Evolutionary conservation across 1,140 invertebrate species (phyloP).

Genomic region (Bombus sibiricus): DNA sequence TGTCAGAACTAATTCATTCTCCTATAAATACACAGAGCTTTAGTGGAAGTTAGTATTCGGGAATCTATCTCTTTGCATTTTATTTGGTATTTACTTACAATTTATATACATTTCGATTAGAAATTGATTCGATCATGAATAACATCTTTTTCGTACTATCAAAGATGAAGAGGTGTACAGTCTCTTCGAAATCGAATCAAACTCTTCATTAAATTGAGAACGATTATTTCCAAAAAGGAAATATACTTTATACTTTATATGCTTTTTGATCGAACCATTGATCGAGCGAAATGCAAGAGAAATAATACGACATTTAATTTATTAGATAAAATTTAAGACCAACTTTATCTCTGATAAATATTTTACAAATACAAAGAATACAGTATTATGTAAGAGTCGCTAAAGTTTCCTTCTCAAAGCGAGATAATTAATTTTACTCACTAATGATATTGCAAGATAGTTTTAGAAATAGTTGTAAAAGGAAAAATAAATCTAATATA

Average conservation of each 20-base stretch:
- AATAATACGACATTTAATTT: background rate
- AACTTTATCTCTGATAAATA: too few species aligned
- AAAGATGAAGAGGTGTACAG: background rate
- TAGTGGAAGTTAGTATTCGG: background rate
- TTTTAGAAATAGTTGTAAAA: background rate
- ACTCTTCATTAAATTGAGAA: background rate
- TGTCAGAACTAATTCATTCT: background rate
- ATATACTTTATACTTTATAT: background rate
- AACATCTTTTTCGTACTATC: background rate
- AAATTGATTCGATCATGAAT: background rate
- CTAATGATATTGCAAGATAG: too few species aligned
- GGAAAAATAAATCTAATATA: background rate
- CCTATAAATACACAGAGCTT: background rate
- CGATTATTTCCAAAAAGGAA: background rate
- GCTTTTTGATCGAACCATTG: background rate
- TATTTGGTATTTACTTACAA: background rate
- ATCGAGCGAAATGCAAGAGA: background rate
- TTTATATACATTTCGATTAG: background rate
- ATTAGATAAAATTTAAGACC: background rate
- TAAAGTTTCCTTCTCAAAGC: background rate
- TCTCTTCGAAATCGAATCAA: background rate
- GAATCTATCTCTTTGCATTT: background rate
- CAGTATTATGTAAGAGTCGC: accelerated
- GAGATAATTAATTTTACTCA: background rate
- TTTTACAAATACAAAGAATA: too few species aligned